Base-by-base conservation (phyloP, 1,140 invertebrate species). In the Drosophila bifasciata region DNA sequence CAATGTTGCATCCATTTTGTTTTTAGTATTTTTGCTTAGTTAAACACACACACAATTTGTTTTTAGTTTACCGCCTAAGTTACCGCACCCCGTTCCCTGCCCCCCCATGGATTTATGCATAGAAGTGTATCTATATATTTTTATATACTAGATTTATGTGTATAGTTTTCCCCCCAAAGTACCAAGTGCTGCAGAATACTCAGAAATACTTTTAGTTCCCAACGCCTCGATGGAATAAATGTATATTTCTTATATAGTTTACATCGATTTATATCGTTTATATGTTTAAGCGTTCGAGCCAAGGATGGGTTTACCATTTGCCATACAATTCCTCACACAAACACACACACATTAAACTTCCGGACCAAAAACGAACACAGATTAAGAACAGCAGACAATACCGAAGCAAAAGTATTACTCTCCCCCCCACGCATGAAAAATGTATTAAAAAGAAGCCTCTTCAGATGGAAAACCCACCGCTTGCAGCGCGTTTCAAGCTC, bases 171-270 rank as follows among this genome's bases (percentile, higher is more conserved):
- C 80, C 83, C n/a, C n/a, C n/a, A n/a, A n/a, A 85, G 81, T 85
- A 85, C 81, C 83, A 85, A 85, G 81, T 85, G 74, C 81, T 85
- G 81, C 63, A 64, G 64, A 86, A 85, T 85, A 85, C 81, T 85
- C 81, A 77, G 46, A 46, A 51, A 68, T 63, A 55, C 56, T 68
- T 68, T 70, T 41, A 56, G 44, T 49, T 50, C 8, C 39, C 49
- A 61, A 61, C 58, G 68, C 66, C 66, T 48, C n/a, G 43, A 68
- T 46, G 66, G 66, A 68, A 56, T 74, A 52, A 25, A 57, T 74
- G 61, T 73, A 57, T 49, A 50, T 66, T 69, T 74, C 32, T 36
- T 36, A 36, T 36, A 36, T 13, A 36, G 28, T 32, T 52, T 52
- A 68, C 64, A 16, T 49, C 46, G 55, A 44, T 50, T 15, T 32